Conservation (phyloP, 2,888 invertebrate genomes). For the Coremacera marginata region DNA sequence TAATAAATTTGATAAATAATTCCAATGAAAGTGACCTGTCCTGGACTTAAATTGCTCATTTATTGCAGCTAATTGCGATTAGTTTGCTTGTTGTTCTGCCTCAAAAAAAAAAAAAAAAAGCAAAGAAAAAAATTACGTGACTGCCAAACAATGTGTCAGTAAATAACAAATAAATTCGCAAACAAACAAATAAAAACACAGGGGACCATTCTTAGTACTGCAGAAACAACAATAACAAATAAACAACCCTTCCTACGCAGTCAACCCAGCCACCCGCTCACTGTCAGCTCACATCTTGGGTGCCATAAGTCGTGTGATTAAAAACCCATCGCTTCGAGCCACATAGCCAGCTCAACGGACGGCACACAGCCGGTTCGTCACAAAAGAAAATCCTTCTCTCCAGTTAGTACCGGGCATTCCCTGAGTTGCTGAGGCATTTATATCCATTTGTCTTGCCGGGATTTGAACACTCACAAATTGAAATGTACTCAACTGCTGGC, state of each 20-base stretch:
- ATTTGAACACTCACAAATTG: constrained; percentile 47
- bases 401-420: constrained; percentile 29
- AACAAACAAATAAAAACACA: constrained; percentile 44
- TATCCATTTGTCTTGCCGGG: constrained; percentile 52
- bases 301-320: constrained; percentile 70
- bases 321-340: constrained; percentile 64
- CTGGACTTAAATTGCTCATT: constrained; percentile 65
- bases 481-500: constrained; percentile 45
- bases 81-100: constrained; percentile 44
- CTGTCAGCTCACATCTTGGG: constrained; percentile 68
- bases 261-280: constrained; percentile 37
- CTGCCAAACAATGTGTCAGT: constrained; percentile 47
- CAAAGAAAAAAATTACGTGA: constrained; percentile 43
- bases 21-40: neutral
- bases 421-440: constrained; percentile 47
- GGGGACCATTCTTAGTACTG: constrained; percentile 27
- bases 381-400: constrained; percentile 41
- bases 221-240: neutral
- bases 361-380: constrained; percentile 33
- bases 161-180: constrained; percentile 47
- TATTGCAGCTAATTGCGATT: constrained; percentile 67
- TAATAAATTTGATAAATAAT: neutral
- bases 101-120: constrained; percentile 11
- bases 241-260: constrained; percentile 35
- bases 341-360: constrained; percentile 5